Evolutionary conservation across 2,113 vertebrate genomes (phyloP).

Genomic region (Spheniscus mendiculus): DNA sequence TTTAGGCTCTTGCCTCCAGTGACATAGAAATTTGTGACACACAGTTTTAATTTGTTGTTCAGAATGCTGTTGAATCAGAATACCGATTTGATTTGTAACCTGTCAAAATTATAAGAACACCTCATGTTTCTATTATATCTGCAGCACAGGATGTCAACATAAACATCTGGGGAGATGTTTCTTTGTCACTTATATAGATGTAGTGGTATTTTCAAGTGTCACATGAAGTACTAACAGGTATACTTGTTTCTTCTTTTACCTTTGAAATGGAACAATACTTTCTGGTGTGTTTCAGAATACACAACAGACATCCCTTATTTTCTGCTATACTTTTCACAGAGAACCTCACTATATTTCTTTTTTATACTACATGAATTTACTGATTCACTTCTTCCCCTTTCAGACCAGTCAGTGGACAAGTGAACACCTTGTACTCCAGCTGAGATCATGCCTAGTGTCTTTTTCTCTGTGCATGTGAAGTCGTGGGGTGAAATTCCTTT

Average conservation of each 20-base stretch:
- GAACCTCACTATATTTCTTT: neutral
- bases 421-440: neutral
- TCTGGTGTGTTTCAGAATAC: neutral
- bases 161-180: neutral
- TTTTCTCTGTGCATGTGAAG: neutral
- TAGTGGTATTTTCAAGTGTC: neutral
- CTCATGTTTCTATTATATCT: neutral
- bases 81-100: neutral
- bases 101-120: neutral
- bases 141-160: neutral
- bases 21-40: neutral
- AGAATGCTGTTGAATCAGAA: neutral
- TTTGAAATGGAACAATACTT: neutral
- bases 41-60: neutral
- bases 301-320: neutral
- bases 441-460: neutral
- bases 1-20: neutral
- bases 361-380: neutral
- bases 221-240: neutral
- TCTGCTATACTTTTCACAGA: neutral
- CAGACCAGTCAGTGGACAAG: neutral
- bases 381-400: neutral
- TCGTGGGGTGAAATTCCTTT: neutral
- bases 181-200: neutral
- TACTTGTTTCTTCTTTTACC: neutral